phyloP scores from a whole-genome alignment of 2,888 invertebrate species.

The Drosophila nigricruria region DNA sequence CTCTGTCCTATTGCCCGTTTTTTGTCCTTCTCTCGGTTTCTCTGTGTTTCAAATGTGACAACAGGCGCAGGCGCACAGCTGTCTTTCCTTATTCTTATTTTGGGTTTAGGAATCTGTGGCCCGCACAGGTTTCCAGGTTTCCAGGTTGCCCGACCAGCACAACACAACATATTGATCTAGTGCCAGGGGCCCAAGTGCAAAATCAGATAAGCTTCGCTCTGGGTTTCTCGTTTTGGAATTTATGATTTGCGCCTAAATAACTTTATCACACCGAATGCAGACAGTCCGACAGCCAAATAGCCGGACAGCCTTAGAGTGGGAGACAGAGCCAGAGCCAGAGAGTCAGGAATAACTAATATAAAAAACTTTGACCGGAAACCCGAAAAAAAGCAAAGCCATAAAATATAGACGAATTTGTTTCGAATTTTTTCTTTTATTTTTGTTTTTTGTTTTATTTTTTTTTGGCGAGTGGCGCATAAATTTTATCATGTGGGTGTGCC shows the following conservation, averaged over 20 bases:
- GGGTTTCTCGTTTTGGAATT: conserved; percentile 71
- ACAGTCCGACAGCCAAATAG: conserved; percentile 32
- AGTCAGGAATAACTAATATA: conserved; percentile 27
- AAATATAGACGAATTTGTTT: conserved; percentile 70
- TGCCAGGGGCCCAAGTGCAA: conserved; percentile 74
- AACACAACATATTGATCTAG: conserved; percentile 75
- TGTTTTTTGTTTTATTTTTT: conserved; percentile 7
- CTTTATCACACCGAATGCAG: conserved; percentile 73
- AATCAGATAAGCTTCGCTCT: conserved; percentile 75
- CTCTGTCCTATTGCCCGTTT: conserved; percentile 21
- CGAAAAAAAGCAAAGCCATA: conserved; percentile 64
- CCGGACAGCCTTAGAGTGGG: conserved; percentile 19
- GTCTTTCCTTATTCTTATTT: conserved; percentile 44
- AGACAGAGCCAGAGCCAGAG: conserved; percentile 16
- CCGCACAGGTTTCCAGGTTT: conserved; percentile 54
- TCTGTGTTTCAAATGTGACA: conserved; percentile 43
- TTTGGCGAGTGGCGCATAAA: conserved; percentile 58
- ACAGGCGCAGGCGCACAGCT: conserved; percentile 76
- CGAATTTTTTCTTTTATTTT: neutral
- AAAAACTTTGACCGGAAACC: conserved; percentile 68
- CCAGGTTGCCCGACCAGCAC: conserved; percentile 20
- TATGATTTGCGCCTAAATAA: conserved; percentile 83
- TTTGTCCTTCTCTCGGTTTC: conserved; percentile 3
- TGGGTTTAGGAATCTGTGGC: conserved; percentile 34
- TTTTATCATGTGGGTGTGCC: conserved; percentile 57